Evolutionary conservation across 2,888 invertebrate species (phyloP), one percentile per base, ranked within the genome.

Genomic region (Eremobia ochroleuca): DNA sequence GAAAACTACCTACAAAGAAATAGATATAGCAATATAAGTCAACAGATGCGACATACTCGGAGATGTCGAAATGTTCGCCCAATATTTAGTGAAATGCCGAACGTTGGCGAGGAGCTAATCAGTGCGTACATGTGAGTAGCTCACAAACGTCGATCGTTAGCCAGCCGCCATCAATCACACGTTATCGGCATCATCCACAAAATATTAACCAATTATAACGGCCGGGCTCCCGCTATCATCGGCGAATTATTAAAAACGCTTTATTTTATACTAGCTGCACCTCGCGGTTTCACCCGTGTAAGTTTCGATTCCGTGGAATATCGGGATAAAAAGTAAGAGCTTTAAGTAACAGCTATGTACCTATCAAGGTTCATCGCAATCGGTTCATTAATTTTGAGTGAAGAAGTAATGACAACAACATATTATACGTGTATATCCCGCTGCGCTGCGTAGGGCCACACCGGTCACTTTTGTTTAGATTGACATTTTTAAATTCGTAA

Each of bases 141-240:
- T 86, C 81, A 80, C 87, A 79, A 83, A 85, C 76, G 81, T 83
- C 91, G 92, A 92, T 93, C 94, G 94, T 94, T 94, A 94, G 90
- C 90, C 86, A 83, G 79, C 84, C 87, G 89, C 92, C 95, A 96
- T 96, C 95, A 95, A 96, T 96, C 96, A 95, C 92, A 90, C 93
- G 94, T 94, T 95, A 96, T 95, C 96, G 94, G 94, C 93, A 91
- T 92, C 91, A 92, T 89, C 93, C 92, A 91, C 92, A 87, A 94
- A 94, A 94, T 95, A 94, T 95, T 92, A 93, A 92, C 92, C 94
- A 96, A 95, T 96, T 95, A 95, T 91, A 93, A 92, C 92, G 90
- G 90, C 90, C 89, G 87, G 88, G 90, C 90, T 91, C 88, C 90
- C 70, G 86, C 86, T 91, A 91, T 89, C 92, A 90, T 88, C 92